Evolutionary conservation across 2,888 invertebrate genomes (phyloP).

Genomic region (Dynastes tityus): DNA sequence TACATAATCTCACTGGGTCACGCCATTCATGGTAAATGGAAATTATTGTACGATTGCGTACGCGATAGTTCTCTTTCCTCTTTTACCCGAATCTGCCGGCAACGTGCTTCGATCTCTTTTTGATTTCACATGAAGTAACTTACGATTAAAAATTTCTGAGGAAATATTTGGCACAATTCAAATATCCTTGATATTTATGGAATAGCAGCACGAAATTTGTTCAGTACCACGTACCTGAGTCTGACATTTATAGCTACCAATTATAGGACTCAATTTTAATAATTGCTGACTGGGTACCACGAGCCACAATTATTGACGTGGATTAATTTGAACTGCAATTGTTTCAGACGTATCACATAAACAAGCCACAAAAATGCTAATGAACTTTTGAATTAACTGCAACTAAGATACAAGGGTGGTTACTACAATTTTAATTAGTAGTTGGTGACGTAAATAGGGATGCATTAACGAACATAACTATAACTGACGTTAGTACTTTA

Average conservation of each 20-base stretch:
- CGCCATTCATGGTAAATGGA: conserved; percentile 44
- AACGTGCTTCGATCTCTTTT: conserved; percentile 7
- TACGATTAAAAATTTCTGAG: conserved; percentile 29
- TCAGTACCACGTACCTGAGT: not conserved
- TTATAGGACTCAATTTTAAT: conserved; percentile 3
- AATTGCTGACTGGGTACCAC: not conserved
- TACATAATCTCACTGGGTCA: conserved; percentile 49
- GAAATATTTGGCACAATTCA: conserved; percentile 32
- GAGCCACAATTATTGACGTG: not conserved
- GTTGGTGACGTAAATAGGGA: no score
- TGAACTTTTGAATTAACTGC: no score
- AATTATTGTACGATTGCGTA: conserved; percentile 33
- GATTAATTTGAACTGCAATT: not conserved
- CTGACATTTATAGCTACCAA: conserved; percentile 9
- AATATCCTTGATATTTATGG: conserved; percentile 24
- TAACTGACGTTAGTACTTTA: no score
- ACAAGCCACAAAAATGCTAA: no score
- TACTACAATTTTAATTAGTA: no score
- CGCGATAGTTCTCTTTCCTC: conserved; percentile 28
- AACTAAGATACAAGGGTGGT: no score
- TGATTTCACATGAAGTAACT: conserved; percentile 35
- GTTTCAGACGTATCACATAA: not conserved
- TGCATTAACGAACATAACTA: no score
- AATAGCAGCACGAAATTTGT: conserved; percentile 24
- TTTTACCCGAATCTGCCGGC: not conserved